phyloP scores from a whole-genome alignment of 92 coral and sea anemone genomes.

The Isaurus tuberculatus region DNA sequence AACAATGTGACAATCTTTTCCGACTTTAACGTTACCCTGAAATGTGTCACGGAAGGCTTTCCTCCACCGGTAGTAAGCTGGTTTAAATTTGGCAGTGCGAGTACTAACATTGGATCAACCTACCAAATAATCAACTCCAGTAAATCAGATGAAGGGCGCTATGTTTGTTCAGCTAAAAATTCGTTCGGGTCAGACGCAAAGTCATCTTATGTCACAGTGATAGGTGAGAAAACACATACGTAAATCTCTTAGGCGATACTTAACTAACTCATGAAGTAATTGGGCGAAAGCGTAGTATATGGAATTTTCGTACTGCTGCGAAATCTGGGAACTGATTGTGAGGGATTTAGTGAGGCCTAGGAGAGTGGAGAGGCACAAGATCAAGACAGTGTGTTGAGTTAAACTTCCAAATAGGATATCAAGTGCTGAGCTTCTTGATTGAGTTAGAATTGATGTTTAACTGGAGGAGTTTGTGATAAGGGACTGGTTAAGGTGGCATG shows the following conservation, averaged over 20 bases:
- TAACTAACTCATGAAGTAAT: too few species aligned
- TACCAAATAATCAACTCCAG: neutral
- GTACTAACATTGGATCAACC: neutral
- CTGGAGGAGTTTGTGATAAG: too few species aligned
- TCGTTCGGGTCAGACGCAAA: conserved; percentile 64
- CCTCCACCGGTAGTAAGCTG: conserved; percentile 41
- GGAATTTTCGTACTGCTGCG: too few species aligned
- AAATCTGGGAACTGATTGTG: too few species aligned
- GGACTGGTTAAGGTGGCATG: too few species aligned
- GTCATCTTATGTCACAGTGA: conserved; percentile 60
- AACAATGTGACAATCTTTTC: conserved; percentile 40
- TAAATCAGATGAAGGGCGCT: conserved; percentile 53
- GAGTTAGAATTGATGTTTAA: too few species aligned
- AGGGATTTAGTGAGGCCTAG: too few species aligned
- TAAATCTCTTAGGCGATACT: neutral
- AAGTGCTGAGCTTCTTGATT: too few species aligned
- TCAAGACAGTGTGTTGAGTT: too few species aligned
- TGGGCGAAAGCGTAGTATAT: neutral
- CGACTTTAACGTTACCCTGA: conserved; percentile 17
- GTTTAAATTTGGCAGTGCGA: conserved; percentile 12
- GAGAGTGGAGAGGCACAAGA: too few species aligned
- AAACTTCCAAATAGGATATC: too few species aligned
- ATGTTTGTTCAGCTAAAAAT: conserved; percentile 73
- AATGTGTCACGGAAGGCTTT: conserved; percentile 27
- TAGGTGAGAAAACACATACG: conserved; percentile 42